These are phyloP conservation scores for Electrophaes corylata DNA, from an alignment of 2,888 invertebrate genomes.

Conservation along the genomic window DNA sequence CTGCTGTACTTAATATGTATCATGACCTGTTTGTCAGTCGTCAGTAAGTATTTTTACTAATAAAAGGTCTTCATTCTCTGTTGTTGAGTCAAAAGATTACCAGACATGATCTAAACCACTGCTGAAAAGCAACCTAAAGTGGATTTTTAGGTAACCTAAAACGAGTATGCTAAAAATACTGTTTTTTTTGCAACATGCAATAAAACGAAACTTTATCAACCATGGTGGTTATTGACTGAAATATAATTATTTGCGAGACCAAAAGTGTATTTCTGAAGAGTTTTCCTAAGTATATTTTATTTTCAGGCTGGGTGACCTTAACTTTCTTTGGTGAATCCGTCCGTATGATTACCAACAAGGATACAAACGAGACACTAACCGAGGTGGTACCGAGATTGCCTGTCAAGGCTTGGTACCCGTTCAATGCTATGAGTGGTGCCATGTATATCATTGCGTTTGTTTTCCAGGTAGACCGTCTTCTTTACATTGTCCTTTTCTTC, in stretches of 20 bases:
- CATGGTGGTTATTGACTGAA: too few relatives aligned
- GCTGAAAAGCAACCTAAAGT: too few relatives aligned
- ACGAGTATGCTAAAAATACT: too few relatives aligned
- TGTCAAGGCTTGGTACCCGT: slow-evolving; percentile 92
- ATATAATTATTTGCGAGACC: too few relatives aligned
- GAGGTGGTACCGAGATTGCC: slow-evolving; percentile 89
- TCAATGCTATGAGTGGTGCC: slow-evolving; percentile 88
- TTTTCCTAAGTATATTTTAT: background rate
- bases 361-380: slow-evolving; percentile 88
- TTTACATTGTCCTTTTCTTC: background rate
- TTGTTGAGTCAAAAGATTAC: too few relatives aligned
- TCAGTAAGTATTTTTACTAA: slow-evolving; percentile 82
- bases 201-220: too few relatives aligned
- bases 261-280: background rate
- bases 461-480: slow-evolving; percentile 84
- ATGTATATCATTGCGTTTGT: slow-evolving; percentile 87
- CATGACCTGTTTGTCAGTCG: slow-evolving; percentile 85
- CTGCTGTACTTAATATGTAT: slow-evolving; percentile 87
- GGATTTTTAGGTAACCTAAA: too few relatives aligned
- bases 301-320: slow-evolving; percentile 89
- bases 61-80: too few relatives aligned
- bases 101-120: too few relatives aligned
- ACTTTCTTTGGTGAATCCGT: slow-evolving; percentile 93
- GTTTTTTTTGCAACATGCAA: too few relatives aligned
- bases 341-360: slow-evolving; percentile 86